Percentiles rank a stretch among this genome's conserved stretches.
These are phyloP conservation scores for Zaprionus ghesquierei DNA, from an alignment of 1,140 invertebrate species.

Conservation along the genomic window DNA sequence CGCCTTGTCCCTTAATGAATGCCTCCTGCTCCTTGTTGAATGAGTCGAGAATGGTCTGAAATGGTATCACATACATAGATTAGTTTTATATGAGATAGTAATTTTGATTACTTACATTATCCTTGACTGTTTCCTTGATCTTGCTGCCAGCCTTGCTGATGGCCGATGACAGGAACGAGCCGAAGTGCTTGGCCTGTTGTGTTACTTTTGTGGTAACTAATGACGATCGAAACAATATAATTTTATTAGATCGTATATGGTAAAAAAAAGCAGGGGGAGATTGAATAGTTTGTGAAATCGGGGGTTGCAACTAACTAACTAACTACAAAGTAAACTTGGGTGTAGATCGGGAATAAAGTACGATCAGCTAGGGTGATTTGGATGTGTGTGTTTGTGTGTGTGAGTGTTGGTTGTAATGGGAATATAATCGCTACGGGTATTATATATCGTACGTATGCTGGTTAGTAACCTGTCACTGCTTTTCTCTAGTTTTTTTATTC, in stretches of 20 bases:
- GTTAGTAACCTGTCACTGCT: conserved; percentile 79
- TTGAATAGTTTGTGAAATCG: conserved; percentile 1
- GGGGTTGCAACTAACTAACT: conserved; percentile 43
- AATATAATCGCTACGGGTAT: conserved; percentile 24
- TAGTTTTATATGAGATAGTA: neutral
- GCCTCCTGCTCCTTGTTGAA: conserved; percentile 98
- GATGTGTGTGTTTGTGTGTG: neutral
- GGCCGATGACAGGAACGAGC: conserved; percentile 94
- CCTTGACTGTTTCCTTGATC: conserved; percentile 97
- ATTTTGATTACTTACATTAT: conserved; percentile 92
- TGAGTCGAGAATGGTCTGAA: conserved; percentile 95
- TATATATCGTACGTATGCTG: conserved; percentile 11
- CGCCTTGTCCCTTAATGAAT: conserved; percentile 94
- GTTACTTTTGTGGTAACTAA: conserved; percentile 95
- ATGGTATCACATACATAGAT: neutral
- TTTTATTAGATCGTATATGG: neutral
- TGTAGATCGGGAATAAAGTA: conserved; percentile 10
- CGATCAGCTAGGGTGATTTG: neutral
- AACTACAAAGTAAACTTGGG: conserved; percentile 60
- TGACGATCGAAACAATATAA: neutral
- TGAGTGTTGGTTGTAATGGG: neutral
- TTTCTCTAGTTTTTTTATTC: conserved; percentile 50
- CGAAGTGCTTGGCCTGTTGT: conserved; percentile 95
- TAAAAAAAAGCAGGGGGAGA: neutral
- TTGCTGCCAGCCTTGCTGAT: conserved; percentile 96